Percentiles rank a stretch among this genome's conserved stretches.
These are phyloP conservation scores for Ryuthela nishihirai DNA, from an alignment of 2,888 invertebrate genomes.

Conservation along the genomic window DNA sequence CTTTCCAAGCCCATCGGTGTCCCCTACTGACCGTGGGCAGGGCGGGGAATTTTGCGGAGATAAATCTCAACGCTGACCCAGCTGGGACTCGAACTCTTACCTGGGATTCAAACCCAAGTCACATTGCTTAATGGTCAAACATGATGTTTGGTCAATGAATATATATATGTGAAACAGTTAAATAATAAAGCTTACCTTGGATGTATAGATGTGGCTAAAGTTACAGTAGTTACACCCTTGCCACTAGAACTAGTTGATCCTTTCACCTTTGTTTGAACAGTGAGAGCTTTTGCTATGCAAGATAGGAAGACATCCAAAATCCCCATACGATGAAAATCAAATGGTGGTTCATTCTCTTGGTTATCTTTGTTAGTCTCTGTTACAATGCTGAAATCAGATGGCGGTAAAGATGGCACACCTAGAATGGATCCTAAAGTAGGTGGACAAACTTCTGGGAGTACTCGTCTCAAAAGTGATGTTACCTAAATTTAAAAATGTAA, in stretches of 20 bases:
- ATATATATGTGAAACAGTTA: too few species aligned
- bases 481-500: constrained; percentile 57
- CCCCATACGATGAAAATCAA: constrained; percentile 62
- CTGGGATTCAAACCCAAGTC: too few species aligned
- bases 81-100: too few species aligned
- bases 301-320: constrained; percentile 85
- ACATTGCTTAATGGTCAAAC: too few species aligned
- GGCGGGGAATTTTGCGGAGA: too few species aligned
- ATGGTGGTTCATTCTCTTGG: constrained; percentile 50
- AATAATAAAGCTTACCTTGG: constrained; percentile 57
- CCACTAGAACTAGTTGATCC: constrained; percentile 52
- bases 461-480: constrained; percentile 76
- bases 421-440: constrained; percentile 73
- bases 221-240: constrained; percentile 55
- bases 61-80: too few species aligned
- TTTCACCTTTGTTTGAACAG: constrained; percentile 80
- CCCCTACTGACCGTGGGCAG: too few species aligned
- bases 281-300: constrained; percentile 85
- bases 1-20: too few species aligned
- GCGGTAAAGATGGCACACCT: constrained; percentile 66
- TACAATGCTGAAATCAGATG: constrained; percentile 70
- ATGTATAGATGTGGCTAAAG: constrained; percentile 60
- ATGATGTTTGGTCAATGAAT: too few species aligned
- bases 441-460: constrained; percentile 85
- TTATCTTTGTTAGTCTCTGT: constrained; percentile 56